Conservation (phyloP, 2,113 vertebrate genomes). For the Eudyptes chrysolophus region DNA sequence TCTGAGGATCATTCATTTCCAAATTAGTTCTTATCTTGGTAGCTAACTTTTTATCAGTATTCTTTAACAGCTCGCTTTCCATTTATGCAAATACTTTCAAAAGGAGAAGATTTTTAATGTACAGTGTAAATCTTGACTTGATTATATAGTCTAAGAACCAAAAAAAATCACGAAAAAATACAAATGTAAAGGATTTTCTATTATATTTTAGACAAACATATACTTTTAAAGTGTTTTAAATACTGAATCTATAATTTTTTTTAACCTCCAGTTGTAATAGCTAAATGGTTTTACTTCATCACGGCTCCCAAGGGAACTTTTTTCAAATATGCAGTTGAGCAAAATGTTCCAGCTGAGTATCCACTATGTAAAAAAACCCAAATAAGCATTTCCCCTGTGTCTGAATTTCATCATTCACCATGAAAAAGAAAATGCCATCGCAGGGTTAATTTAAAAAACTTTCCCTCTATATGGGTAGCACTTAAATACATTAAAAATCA, state of each 20-base stretch:
- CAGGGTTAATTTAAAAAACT: conserved; percentile 45
- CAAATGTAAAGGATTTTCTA: conserved; percentile 75
- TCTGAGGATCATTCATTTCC: conserved; percentile 44
- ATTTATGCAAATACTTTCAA: conserved; percentile 62
- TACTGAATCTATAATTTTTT: conserved; percentile 67
- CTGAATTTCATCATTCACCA: conserved; percentile 23
- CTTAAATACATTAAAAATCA: conserved; percentile 57
- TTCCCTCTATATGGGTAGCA: conserved; percentile 62
- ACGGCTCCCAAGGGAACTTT: conserved; percentile 50
- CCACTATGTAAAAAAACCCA: conserved; percentile 17
- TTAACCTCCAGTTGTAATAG: conserved; percentile 53
- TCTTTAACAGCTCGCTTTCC: conserved; percentile 56
- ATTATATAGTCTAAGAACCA: conserved; percentile 67
- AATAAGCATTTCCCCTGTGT: conserved; percentile 25
- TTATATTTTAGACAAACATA: conserved; percentile 77
- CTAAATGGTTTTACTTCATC: conserved; percentile 55
- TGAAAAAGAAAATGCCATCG: conserved; percentile 21
- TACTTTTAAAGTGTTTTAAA: conserved; percentile 78
- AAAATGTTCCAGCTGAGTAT: conserved; percentile 52
- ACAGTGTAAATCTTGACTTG: conserved; percentile 66
- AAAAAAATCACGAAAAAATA: conserved; percentile 62
- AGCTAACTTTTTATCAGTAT: conserved; percentile 63
- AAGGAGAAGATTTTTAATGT: conserved; percentile 61
- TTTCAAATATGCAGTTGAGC: conserved; percentile 42
- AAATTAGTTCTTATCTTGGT: conserved; percentile 53